A percentile compares a stretch with the other conserved stretches of the same genome.
Evolutionary conservation across 2,888 invertebrate species (phyloP).

Genomic region (Caenorhabditis imperialis): DNA sequence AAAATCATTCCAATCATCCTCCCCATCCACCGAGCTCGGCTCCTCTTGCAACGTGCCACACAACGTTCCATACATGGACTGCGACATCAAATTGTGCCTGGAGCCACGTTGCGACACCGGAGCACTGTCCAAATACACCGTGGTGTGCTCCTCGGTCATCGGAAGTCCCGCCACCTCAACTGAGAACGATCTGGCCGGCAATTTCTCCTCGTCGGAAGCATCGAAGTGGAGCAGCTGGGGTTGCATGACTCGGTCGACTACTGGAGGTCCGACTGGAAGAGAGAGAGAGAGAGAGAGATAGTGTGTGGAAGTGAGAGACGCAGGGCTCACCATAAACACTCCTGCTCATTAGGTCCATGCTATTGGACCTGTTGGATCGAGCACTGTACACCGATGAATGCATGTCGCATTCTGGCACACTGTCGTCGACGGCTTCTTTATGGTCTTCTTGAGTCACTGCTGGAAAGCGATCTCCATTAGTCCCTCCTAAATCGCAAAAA

Average conservation of each 20-base stretch:
- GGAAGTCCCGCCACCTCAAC: conserved; percentile 49
- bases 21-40: conserved; percentile 40
- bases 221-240: conserved; percentile 62
- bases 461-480: conserved; percentile 16
- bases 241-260: conserved; percentile 63
- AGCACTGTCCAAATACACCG: conserved; percentile 33
- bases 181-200: conserved; percentile 27
- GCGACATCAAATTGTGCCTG: conserved; percentile 48
- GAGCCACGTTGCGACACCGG: conserved; percentile 14
- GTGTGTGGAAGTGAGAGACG: neutral
- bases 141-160: conserved; percentile 34
- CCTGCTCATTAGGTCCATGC: conserved; percentile 35
- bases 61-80: conserved; percentile 44
- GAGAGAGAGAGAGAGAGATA: neutral
- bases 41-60: conserved; percentile 42
- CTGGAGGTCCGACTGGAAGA: conserved; percentile 45
- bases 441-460: conserved; percentile 47
- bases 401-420: conserved; percentile 59
- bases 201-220: conserved; percentile 56
- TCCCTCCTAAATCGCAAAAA: neutral
- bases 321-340: conserved; percentile 37
- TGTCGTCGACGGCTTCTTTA: conserved; percentile 45
- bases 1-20: conserved; percentile 57
- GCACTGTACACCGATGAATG: conserved; percentile 44
- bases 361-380: conserved; percentile 35